Conservation (phyloP, 2,797 vertebrate species). For the Ammospiza maritima region DNA sequence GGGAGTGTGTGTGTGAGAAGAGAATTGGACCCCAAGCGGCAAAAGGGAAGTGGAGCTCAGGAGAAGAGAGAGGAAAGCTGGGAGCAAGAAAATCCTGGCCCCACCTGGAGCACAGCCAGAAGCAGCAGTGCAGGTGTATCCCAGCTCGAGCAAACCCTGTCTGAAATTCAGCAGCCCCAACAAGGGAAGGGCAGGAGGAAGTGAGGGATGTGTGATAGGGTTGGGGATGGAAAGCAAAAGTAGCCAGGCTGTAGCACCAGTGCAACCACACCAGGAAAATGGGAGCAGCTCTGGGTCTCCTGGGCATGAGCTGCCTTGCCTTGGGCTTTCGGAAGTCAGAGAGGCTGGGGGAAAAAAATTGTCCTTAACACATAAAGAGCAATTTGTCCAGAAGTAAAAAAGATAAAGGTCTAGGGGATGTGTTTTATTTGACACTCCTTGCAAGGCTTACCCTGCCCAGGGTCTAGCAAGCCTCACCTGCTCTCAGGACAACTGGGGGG, state of each 20-base stretch:
- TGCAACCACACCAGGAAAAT: background rate
- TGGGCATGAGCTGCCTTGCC: background rate
- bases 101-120: background rate
- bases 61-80: background rate
- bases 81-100: background rate
- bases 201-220: rapidly evolving
- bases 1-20: background rate
- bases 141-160: background rate
- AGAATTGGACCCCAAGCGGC: background rate
- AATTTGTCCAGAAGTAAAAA: background rate
- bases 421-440: background rate
- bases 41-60: background rate
- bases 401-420: background rate
- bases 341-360: background rate
- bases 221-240: background rate
- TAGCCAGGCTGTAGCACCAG: background rate
- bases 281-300: background rate
- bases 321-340: background rate
- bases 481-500: background rate
- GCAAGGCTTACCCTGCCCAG: background rate
- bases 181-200: background rate
- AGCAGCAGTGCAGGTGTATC: background rate
- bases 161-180: background rate
- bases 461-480: background rate
- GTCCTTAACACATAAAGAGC: background rate